phyloP scores from a whole-genome alignment of 2,797 vertebrate species.

The Sparus aurata region DNA sequence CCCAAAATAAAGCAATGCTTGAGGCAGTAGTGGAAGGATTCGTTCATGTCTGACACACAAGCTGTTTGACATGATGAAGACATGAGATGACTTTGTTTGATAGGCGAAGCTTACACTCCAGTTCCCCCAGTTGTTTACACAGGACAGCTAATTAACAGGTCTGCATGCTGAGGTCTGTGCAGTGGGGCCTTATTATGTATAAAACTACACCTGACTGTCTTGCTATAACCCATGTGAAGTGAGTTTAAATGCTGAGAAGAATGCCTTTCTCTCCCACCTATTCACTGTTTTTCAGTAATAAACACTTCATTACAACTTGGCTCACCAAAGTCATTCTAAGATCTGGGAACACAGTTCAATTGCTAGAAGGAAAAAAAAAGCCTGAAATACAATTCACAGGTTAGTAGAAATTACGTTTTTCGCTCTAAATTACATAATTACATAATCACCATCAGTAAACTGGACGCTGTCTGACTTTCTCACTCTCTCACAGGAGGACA shows the following conservation, averaged over 20 bases:
- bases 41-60: slow-evolving; percentile 33
- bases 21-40: slow-evolving; percentile 21
- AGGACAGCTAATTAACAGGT: slow-evolving; percentile 66
- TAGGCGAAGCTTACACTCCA: slow-evolving; percentile 38
- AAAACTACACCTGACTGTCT: slow-evolving; percentile 64
- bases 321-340: neutral
- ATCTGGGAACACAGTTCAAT: no score
- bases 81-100: slow-evolving; percentile 17
- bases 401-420: no score
- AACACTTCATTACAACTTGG: neutral
- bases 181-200: slow-evolving; percentile 55
- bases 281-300: slow-evolving; percentile 45
- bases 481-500: no score
- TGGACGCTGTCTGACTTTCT: no score
- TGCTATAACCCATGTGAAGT: slow-evolving; percentile 43
- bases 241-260: slow-evolving; percentile 56
- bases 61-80: slow-evolving; percentile 23
- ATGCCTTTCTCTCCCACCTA: slow-evolving; percentile 22
- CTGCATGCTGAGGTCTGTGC: slow-evolving; percentile 36
- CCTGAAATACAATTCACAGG: no score
- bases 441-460: no score
- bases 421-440: no score
- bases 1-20: slow-evolving; percentile 40
- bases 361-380: neutral
- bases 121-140: slow-evolving; percentile 59